Conservation (phyloP, 2,888 invertebrate genomes). For the Zaprionus bogoriensis region DNA sequence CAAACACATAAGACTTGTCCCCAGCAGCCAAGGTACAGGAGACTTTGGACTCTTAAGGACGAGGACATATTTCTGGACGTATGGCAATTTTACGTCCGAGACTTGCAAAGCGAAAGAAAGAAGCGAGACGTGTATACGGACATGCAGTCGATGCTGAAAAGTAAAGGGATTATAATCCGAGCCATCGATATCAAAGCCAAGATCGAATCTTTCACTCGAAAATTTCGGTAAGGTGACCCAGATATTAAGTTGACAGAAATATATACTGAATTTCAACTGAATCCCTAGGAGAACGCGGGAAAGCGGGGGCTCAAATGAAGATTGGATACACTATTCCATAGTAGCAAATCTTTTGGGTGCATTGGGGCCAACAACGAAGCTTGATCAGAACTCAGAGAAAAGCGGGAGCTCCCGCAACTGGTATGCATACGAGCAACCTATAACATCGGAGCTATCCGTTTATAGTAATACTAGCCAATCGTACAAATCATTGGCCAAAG, state of each 20-base stretch:
- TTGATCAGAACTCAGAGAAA: too few relatives aligned
- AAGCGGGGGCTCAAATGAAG: neutral
- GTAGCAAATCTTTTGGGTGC: slow-evolving; percentile 18
- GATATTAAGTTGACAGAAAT: neutral
- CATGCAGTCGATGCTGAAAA: slow-evolving; percentile 29
- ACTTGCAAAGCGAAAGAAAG: slow-evolving; percentile 2
- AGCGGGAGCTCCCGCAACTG: neutral
- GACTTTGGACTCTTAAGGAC: slow-evolving; percentile 26
- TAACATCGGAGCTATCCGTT: too few relatives aligned
- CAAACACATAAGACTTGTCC: neutral
- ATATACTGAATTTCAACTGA: too few relatives aligned
- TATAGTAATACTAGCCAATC: too few relatives aligned
- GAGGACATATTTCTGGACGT: slow-evolving; percentile 39
- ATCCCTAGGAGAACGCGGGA: slow-evolving; percentile 18
- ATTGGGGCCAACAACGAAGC: too few relatives aligned
- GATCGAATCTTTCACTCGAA: slow-evolving; percentile 34
- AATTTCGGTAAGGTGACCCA: slow-evolving; percentile 31
- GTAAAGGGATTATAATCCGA: slow-evolving; percentile 9
- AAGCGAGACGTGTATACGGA: slow-evolving; percentile 17
- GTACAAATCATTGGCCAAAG: too few relatives aligned
- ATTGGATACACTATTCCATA: slow-evolving; percentile 39
- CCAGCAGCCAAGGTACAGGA: neutral
- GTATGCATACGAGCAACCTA: slow-evolving; percentile 6
- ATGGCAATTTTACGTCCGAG: slow-evolving; percentile 29
- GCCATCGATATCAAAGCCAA: slow-evolving; percentile 27